Evolutionary conservation across 2,797 vertebrate genomes (phyloP).

Genomic region (Cephalopachus bancanus): DNA sequence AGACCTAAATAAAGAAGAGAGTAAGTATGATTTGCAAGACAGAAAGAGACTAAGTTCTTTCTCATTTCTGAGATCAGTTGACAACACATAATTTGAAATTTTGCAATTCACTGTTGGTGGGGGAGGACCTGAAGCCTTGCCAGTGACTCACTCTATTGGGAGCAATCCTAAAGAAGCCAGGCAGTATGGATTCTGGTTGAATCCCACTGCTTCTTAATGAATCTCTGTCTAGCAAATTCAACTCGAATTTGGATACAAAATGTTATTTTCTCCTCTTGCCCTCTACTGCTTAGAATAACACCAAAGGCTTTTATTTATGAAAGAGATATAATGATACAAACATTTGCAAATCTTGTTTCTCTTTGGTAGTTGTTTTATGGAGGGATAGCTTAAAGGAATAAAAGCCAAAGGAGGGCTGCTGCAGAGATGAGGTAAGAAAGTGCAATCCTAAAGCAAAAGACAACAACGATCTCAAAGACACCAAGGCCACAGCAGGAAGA

Average conservation of each 20-base stretch:
- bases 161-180: neutral
- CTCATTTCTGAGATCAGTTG: neutral
- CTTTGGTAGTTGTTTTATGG: neutral
- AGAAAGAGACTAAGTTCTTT: neutral
- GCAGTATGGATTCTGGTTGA: neutral
- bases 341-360: neutral
- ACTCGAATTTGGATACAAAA: slow-evolving; percentile 18
- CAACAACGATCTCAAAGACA: neutral
- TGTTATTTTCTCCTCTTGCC: neutral
- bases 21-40: neutral
- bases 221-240: slow-evolving; percentile 47
- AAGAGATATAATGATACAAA: neutral
- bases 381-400: neutral
- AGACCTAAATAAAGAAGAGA: neutral
- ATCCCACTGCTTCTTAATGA: slow-evolving; percentile 16
- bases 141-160: slow-evolving; percentile 38
- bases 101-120: slow-evolving; percentile 52
- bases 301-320: neutral
- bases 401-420: neutral
- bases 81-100: slow-evolving; percentile 51
- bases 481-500: neutral
- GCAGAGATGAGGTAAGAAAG: neutral
- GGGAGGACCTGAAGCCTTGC: neutral
- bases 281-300: slow-evolving; percentile 1
- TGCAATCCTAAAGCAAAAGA: neutral